These are phyloP conservation scores for Galeopsomyia nigrocyanea DNA, from an alignment of 2,888 invertebrate genomes.

Conservation along the genomic window DNA sequence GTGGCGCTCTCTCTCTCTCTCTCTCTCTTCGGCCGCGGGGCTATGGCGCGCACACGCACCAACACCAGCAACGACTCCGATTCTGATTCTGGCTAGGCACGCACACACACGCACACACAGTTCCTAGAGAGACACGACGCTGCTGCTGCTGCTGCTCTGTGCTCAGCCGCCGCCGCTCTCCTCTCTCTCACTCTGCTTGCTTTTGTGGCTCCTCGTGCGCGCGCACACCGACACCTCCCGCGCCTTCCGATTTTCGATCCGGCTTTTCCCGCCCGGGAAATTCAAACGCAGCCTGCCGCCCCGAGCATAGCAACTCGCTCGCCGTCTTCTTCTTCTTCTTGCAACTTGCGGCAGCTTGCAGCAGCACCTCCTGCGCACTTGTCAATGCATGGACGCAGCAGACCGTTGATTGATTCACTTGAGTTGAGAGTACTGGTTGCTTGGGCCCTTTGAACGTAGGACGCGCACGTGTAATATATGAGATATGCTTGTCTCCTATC, in stretches of 20 bases:
- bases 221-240: slow-evolving; percentile 31
- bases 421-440: too few species aligned
- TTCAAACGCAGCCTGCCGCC: too few species aligned
- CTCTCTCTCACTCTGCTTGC: neutral
- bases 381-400: too few species aligned
- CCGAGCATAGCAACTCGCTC: neutral
- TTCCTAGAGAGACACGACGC: slow-evolving; percentile 7
- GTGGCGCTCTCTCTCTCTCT: slow-evolving; percentile 6
- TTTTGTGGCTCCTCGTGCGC: slow-evolving; percentile 40
- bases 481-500: slow-evolving; percentile 10
- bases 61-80: neutral
- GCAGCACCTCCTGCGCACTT: too few species aligned
- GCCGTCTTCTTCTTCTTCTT: neutral
- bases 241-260: slow-evolving; percentile 1
- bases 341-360: too few species aligned
- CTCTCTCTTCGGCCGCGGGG: slow-evolving; percentile 3
- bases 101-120: neutral
- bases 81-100: neutral
- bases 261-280: slow-evolving; percentile 4
- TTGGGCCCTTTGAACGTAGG: slow-evolving; percentile 40
- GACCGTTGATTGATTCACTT: too few species aligned
- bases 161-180: neutral
- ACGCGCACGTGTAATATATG: slow-evolving; percentile 34
- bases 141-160: neutral
- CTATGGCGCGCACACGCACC: too few species aligned